Percentiles rank a stretch among this genome's conserved stretches.
phyloP scores from a whole-genome alignment of 1,140 invertebrate species.

The Asbolus verrucosus region DNA sequence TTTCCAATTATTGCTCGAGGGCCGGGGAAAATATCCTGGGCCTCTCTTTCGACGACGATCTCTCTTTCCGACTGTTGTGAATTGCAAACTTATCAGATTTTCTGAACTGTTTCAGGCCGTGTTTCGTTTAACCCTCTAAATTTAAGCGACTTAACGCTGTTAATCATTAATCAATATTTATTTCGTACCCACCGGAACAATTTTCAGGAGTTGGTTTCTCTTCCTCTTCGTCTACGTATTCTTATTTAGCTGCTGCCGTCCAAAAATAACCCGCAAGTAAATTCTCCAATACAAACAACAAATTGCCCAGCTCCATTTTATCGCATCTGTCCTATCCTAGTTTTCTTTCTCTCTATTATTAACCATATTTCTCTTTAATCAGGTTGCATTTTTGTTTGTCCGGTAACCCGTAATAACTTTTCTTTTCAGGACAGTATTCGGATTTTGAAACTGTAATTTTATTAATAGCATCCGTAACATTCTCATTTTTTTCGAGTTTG shows the following conservation, averaged over 20 bases:
- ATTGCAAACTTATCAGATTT: slow-evolving; percentile 38
- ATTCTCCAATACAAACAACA: slow-evolving; percentile 8
- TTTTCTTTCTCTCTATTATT: slow-evolving; percentile 4
- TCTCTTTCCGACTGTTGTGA: slow-evolving; percentile 21
- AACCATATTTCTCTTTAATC: not conserved
- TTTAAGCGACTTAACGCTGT: slow-evolving; percentile 34
- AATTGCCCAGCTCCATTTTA: slow-evolving; percentile 18
- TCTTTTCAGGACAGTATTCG: too few relatives aligned
- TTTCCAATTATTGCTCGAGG: slow-evolving; percentile 25
- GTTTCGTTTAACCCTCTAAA: slow-evolving; percentile 35
- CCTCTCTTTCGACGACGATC: not conserved
- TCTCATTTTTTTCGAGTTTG: slow-evolving; percentile 1
- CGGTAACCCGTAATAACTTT: not conserved
- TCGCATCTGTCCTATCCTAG: not conserved
- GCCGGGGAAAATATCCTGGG: not conserved
- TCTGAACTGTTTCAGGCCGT: slow-evolving; percentile 4
- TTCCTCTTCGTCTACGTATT: slow-evolving; percentile 15
- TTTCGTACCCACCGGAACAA: slow-evolving; percentile 37
- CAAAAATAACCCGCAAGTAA: slow-evolving; percentile 1
- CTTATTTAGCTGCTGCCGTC: slow-evolving; percentile 18
- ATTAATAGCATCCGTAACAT: not conserved
- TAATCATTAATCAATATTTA: slow-evolving; percentile 40
- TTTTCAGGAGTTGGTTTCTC: slow-evolving; percentile 24
- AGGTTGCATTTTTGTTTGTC: not conserved
- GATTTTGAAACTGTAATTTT: slow-evolving; percentile 1